These are phyloP conservation scores for Acleris cristana DNA, from an alignment of 2,888 invertebrate species.

Conservation along the genomic window DNA sequence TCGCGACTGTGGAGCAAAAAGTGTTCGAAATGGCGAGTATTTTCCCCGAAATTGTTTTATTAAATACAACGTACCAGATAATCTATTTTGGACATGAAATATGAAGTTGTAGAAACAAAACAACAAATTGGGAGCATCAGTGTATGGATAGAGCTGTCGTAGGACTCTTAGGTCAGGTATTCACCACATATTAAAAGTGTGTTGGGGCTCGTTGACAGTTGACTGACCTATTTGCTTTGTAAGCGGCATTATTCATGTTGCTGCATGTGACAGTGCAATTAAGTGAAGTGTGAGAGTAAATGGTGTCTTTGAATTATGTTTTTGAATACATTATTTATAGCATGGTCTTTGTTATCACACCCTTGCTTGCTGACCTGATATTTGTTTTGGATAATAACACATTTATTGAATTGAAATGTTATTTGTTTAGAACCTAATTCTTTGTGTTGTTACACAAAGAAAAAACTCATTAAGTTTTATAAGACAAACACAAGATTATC, in stretches of 20 bases:
- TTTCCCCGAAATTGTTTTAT: slow-evolving; percentile 14
- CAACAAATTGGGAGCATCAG: slow-evolving; percentile 18
- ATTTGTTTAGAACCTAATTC: no score
- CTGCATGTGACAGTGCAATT: slow-evolving; percentile 19
- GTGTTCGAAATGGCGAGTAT: slow-evolving; percentile 8
- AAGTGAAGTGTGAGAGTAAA: not conserved
- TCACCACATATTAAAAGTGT: slow-evolving; percentile 20
- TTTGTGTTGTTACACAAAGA: no score
- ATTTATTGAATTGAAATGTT: no score
- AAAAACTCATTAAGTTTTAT: no score
- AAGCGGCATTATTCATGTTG: slow-evolving; percentile 11
- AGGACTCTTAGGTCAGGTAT: slow-evolving; percentile 16
- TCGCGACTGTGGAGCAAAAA: slow-evolving; percentile 27
- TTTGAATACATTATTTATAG: not conserved
- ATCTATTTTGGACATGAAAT: slow-evolving; percentile 25
- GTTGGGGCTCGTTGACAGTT: slow-evolving; percentile 13
- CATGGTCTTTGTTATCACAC: no score
- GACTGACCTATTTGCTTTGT: slow-evolving; percentile 22
- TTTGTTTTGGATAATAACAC: no score
- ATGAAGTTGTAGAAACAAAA: slow-evolving; percentile 24
- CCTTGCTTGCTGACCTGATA: no score
- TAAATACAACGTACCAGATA: slow-evolving; percentile 23
- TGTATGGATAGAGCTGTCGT: not conserved
- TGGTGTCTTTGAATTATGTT: not conserved
- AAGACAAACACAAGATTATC: no score